Percentiles rank a stretch among this genome's conserved stretches.
These are phyloP conservation scores for Gastrophysa polygoni DNA, from an alignment of 2,888 invertebrate genomes.

Conservation along the genomic window DNA sequence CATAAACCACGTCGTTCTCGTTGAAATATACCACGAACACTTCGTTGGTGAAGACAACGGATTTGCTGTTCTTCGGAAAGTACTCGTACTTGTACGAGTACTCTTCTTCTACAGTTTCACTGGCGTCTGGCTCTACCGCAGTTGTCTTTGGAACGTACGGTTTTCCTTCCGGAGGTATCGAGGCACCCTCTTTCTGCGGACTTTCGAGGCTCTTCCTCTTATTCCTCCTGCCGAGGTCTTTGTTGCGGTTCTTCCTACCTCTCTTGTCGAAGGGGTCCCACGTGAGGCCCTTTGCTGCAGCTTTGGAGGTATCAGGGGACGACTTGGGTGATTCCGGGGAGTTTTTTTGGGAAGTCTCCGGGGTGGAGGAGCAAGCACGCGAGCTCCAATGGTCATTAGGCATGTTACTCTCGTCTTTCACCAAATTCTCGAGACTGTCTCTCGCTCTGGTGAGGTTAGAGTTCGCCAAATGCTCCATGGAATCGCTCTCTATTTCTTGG, in stretches of 20 bases:
- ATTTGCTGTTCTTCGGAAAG: slow-evolving; percentile 57
- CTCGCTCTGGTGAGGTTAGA: slow-evolving; percentile 45
- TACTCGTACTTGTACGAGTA: slow-evolving; percentile 45
- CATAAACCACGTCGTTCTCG: slow-evolving; percentile 60
- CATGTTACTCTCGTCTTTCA: slow-evolving; percentile 44
- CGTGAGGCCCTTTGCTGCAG: slow-evolving; percentile 41
- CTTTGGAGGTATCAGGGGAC: slow-evolving; percentile 36
- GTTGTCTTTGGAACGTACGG: slow-evolving; percentile 26
- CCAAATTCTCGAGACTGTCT: slow-evolving; percentile 50
- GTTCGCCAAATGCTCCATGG: slow-evolving; percentile 30
- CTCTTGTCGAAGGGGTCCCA: slow-evolving; percentile 54
- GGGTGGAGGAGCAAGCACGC: slow-evolving; percentile 22
- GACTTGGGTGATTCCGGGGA: slow-evolving; percentile 40
- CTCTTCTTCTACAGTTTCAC: slow-evolving; percentile 35
- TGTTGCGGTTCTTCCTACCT: slow-evolving; percentile 48
- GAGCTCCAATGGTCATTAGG: slow-evolving; percentile 25
- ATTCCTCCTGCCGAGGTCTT: slow-evolving; percentile 45
- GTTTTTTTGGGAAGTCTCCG: slow-evolving; percentile 25
- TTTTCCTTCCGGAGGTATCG: slow-evolving; percentile 31
- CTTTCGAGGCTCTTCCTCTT: slow-evolving; percentile 24
- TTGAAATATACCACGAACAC: slow-evolving; percentile 69
- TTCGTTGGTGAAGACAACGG: slow-evolving; percentile 60
- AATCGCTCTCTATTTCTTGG: slow-evolving; percentile 19
- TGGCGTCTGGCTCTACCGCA: slow-evolving; percentile 22
- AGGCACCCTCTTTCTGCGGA: slow-evolving; percentile 31